phyloP scores from a whole-genome alignment of 2,888 invertebrate genomes.

The Himalopsyche anomala region DNA sequence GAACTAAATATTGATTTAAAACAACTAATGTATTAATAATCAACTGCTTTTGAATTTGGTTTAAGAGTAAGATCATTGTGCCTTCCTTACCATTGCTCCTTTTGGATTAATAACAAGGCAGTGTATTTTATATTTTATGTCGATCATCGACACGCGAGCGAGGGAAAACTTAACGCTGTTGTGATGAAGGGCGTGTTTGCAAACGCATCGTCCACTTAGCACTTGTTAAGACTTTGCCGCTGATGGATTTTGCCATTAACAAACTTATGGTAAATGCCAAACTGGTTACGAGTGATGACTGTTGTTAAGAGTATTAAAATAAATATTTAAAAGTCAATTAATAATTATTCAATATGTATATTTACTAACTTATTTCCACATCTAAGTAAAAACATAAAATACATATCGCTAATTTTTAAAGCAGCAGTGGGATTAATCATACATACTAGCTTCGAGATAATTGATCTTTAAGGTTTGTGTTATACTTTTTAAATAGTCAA shows the following conservation, averaged over 20 bases:
- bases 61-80: background rate
- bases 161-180: conserved; percentile 10
- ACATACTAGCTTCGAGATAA: too few relatives aligned
- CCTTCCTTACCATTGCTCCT: background rate
- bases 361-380: too few relatives aligned
- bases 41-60: background rate
- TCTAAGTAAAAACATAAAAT: too few relatives aligned
- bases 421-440: too few relatives aligned
- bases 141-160: conserved; percentile 41
- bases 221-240: conserved; percentile 60
- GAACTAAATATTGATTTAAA: too few relatives aligned
- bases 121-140: conserved; percentile 27
- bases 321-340: background rate
- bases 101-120: conserved; percentile 2
- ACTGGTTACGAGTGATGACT: background rate
- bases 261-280: background rate
- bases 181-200: conserved; percentile 52
- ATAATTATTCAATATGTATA: too few relatives aligned
- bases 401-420: too few relatives aligned
- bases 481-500: too few relatives aligned
- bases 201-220: conserved; percentile 58
- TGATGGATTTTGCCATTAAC: conserved; percentile 58
- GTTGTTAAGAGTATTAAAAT: background rate
- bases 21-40: too few relatives aligned
- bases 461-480: too few relatives aligned